Evolutionary conservation across 2,797 vertebrate species (phyloP).

Genomic region (Hirundo rustica): DNA sequence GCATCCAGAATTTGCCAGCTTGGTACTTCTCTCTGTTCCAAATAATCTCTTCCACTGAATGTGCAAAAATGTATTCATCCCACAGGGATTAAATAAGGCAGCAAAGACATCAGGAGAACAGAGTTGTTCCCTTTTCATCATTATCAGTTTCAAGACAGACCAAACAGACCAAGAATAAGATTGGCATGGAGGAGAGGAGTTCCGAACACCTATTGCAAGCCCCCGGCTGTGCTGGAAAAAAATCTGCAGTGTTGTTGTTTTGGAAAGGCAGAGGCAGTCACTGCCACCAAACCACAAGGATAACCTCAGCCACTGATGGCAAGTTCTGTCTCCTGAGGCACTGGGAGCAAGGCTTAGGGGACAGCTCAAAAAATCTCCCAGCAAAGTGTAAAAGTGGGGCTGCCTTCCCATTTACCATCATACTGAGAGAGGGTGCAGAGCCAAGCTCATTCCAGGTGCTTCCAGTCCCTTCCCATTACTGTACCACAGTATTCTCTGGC

Average conservation of each 20-base stretch:
- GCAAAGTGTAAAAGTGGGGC: background rate
- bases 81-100: background rate
- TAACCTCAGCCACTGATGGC: background rate
- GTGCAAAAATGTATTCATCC: background rate
- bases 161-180: background rate
- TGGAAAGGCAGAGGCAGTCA: background rate
- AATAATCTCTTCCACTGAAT: background rate
- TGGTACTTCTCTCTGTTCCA: background rate
- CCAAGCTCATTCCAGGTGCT: background rate
- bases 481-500: background rate
- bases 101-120: background rate
- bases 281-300: background rate
- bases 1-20: background rate
- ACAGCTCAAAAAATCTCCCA: background rate
- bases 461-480: background rate
- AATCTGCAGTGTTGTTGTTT: fast-evolving
- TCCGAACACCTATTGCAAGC: fast-evolving
- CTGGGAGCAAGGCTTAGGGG: background rate
- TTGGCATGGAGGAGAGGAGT: background rate
- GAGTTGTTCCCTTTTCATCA: background rate
- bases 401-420: background rate
- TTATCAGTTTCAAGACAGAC: background rate
- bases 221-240: background rate
- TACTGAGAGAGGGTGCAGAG: background rate
- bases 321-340: background rate